phyloP scores from a whole-genome alignment of 2,113 vertebrate genomes.

The Paramisgurnus dabryanus region DNA sequence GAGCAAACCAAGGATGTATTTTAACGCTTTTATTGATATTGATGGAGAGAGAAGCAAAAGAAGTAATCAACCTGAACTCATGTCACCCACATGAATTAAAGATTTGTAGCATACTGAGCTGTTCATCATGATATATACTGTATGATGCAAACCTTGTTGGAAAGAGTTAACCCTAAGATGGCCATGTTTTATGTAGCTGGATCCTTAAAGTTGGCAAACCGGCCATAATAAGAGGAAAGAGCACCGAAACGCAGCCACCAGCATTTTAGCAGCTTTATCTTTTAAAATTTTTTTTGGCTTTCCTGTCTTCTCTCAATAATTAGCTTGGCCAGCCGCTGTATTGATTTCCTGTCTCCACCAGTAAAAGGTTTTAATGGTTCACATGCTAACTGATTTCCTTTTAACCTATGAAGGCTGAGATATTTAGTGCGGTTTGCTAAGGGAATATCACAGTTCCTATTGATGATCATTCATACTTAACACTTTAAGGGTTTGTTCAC shows the following conservation, averaged over 20 bases:
- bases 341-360: conserved; percentile 17
- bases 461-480: no score
- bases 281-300: not conserved
- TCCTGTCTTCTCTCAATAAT: not conserved
- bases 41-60: not conserved
- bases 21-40: not conserved
- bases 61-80: not conserved
- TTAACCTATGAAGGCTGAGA: not conserved
- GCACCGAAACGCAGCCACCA: no score
- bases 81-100: not conserved
- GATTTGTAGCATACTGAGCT: not conserved
- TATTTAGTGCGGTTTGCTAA: no score
- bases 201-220: no score
- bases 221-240: no score
- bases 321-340: not conserved
- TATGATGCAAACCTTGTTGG: no score
- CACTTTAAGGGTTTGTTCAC: no score
- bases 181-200: no score
- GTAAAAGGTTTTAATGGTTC: not conserved
- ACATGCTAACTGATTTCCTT: conserved; percentile 3
- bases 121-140: no score
- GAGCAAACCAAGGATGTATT: not conserved
- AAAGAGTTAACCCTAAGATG: no score
- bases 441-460: no score
- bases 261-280: not conserved